A percentile compares a stretch with the other conserved stretches of the same genome.
Evolutionary conservation across 2,888 invertebrate species (phyloP).

Genomic region (Phasia obesa): DNA sequence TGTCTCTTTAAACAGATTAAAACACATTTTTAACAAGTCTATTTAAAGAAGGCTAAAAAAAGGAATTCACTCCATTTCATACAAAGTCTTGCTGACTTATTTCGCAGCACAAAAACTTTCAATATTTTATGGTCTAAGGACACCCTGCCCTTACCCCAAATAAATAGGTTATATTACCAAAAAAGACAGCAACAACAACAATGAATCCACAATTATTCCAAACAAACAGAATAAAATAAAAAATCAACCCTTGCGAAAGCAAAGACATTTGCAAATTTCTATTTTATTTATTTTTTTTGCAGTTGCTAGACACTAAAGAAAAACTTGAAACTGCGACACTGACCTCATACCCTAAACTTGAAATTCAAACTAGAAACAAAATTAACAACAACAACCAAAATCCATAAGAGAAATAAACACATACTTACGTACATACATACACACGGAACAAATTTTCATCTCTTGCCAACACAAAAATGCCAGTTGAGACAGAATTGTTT

Average conservation of each 20-base stretch:
- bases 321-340: conserved; percentile 70
- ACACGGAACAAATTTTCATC: conserved; percentile 43
- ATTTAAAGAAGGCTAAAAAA: conserved; percentile 35
- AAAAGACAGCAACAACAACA: conserved; percentile 14
- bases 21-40: conserved; percentile 44
- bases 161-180: conserved; percentile 68
- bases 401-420: conserved; percentile 36
- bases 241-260: conserved; percentile 60
- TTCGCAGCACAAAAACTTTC: conserved; percentile 51
- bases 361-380: conserved; percentile 61
- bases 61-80: conserved; percentile 6
- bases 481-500: conserved; percentile 7
- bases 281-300: conserved; percentile 30
- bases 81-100: conserved; percentile 50
- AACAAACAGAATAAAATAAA: conserved; percentile 3
- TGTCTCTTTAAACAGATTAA: conserved; percentile 59
- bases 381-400: conserved; percentile 37
- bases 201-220: conserved; percentile 35
- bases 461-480: conserved; percentile 44
- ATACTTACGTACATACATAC: too few species aligned
- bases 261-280: conserved; percentile 30
- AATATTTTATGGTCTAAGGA: not conserved
- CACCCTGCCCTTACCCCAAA: conserved; percentile 58
- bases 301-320: conserved; percentile 35
- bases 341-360: conserved; percentile 71